Conservation (phyloP, 2,797 vertebrate species). For the Paguma larvata region DNA sequence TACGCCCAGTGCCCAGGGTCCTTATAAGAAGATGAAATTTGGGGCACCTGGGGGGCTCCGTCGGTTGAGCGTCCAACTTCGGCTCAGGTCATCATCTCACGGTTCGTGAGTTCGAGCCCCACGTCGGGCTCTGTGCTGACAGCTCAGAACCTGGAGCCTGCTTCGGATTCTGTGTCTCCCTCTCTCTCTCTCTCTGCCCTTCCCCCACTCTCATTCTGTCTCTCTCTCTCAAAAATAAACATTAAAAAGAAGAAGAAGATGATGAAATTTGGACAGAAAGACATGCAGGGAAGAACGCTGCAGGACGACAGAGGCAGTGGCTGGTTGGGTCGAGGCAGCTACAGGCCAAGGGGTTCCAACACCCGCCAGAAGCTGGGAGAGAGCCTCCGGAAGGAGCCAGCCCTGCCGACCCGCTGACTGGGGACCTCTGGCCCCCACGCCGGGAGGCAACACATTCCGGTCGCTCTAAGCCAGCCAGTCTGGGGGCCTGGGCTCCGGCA, state of each 20-base stretch:
- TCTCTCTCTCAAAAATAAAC: too few relatives aligned
- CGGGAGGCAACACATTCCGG: background rate
- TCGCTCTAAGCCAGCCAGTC: background rate
- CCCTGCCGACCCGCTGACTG: background rate
- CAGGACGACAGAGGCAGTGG: background rate
- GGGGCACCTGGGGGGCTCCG: too few relatives aligned
- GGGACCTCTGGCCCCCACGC: background rate
- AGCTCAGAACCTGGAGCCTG: too few relatives aligned
- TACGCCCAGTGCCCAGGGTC: background rate
- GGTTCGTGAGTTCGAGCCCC: too few relatives aligned
- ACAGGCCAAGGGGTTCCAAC: background rate
- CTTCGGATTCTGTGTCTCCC: too few relatives aligned
- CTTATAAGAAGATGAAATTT: background rate
- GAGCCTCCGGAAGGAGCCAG: background rate
- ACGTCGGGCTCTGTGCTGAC: too few relatives aligned
- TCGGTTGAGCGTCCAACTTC: too few relatives aligned
- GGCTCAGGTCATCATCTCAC: too few relatives aligned
- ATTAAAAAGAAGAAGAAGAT: background rate
- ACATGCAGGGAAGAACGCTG: rapidly evolving
- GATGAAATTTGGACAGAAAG: background rate
- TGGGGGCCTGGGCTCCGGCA: background rate
- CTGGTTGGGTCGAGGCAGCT: background rate
- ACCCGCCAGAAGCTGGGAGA: background rate
- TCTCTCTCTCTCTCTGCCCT: too few relatives aligned
- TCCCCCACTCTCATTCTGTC: too few relatives aligned